Evolutionary conservation across 2,113 vertebrate genomes (phyloP).

Genomic region (Rattus rattus): DNA sequence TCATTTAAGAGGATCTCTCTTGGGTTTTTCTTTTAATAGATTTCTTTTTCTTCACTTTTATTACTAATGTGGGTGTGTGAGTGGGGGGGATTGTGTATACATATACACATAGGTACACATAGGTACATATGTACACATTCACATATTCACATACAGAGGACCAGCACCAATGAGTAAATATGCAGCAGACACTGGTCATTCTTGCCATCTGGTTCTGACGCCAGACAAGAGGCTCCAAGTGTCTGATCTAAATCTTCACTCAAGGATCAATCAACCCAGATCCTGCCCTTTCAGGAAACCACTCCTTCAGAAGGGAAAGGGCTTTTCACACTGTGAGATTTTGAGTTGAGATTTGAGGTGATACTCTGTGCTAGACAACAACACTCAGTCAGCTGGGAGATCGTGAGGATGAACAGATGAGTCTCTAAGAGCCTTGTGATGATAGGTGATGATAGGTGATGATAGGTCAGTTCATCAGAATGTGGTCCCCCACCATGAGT

Average conservation of each 20-base stretch:
- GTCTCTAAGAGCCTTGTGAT: not conserved
- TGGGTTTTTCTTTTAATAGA: not conserved
- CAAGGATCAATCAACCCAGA: not conserved
- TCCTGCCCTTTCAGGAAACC: not conserved
- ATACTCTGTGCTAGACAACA: not conserved
- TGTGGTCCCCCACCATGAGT: not conserved
- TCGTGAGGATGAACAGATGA: not conserved
- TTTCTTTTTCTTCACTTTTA: not conserved
- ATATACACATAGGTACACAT: not conserved
- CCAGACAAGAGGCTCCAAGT: not conserved
- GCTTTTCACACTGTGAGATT: not conserved
- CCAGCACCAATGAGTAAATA: not conserved
- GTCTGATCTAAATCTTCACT: not conserved
- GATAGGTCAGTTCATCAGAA: not conserved
- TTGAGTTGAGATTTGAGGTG: not conserved
- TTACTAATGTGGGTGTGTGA: not conserved
- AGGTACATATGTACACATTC: not conserved
- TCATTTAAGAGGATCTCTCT: not conserved
- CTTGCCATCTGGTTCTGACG: not conserved
- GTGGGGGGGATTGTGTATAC: not conserved
- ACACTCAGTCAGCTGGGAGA: not conserved
- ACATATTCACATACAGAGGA: not conserved
- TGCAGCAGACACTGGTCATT: rapidly evolving
- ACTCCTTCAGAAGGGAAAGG: not conserved
- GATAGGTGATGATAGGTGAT: not conserved